Conservation (phyloP, 2,888 invertebrate species). For the Folsomia candida region DNA sequence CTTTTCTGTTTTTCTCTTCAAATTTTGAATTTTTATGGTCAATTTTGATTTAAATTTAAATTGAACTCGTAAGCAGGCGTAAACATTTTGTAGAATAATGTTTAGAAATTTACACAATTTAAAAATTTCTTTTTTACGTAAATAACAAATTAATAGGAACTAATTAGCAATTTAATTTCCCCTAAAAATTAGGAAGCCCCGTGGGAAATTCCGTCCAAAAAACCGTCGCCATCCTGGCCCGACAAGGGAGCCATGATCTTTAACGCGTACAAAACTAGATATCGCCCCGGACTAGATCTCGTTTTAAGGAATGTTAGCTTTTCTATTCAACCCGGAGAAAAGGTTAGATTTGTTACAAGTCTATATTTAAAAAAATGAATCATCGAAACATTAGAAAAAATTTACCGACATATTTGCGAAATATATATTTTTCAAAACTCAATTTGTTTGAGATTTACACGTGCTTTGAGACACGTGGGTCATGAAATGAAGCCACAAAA, state of each 20-base stretch:
- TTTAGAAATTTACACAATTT: no score
- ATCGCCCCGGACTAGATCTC: conserved; percentile 57
- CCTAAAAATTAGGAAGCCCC: conserved; percentile 52
- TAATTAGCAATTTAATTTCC: no score
- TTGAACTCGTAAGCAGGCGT: no score
- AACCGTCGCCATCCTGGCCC: conserved; percentile 55
- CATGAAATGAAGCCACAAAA: not conserved
- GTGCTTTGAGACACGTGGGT: not conserved
- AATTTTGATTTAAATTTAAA: not conserved
- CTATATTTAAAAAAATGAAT: not conserved
- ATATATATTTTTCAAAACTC: no score
- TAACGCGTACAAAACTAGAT: conserved; percentile 55
- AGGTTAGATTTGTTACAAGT: conserved; percentile 48
- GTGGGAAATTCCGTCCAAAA: conserved; percentile 50
- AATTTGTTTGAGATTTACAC: no score
- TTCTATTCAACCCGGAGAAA: conserved; percentile 55
- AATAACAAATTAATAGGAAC: no score
- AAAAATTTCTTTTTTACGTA: no score
- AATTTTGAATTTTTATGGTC: no score
- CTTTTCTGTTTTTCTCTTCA: not conserved
- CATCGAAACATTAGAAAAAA: not conserved
- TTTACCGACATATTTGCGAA: no score
- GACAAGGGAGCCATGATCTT: conserved; percentile 56
- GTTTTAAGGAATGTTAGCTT: conserved; percentile 56
- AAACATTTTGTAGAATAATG: no score